Base-by-base conservation (phyloP, 2,888 invertebrate genomes). In the Anoncus sp. region DNA sequence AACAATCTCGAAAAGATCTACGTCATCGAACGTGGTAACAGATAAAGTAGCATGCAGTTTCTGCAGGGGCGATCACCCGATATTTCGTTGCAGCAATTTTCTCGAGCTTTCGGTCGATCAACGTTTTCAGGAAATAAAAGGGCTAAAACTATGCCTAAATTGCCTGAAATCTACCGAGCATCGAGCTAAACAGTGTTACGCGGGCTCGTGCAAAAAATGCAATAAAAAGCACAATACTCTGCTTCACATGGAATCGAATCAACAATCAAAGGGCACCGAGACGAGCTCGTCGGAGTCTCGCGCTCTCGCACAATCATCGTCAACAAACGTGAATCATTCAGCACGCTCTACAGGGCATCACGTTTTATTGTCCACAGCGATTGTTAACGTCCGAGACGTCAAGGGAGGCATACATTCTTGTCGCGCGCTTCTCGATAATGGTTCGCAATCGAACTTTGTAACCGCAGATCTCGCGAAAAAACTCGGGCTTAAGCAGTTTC, bases 381-480 rank as follows among this genome's bases (percentile, higher is more conserved):
- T 67, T 24, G 16, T 73, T 47, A 18, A 40, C 27, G 45, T 75
- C 22, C 45, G 31, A n/a, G 67, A 69, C 14, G 40, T n/a, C 4
- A 53, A 16, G 18, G 60, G 69, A 3, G 51, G 24, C 3, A 20
- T 38, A 7, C 24, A 22, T 10, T 1, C 35, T 3, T 60, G 67
- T 60, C 27, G 69, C 3, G 60, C 67, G 1, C 75, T 62, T 20
- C 62, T 75, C 20, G 75, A 75, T 20, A 16, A n/a, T 27, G 69
- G 69, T 9, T 75, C 67, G 6, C 75, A 75, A 31, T 75, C 69
- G 0, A 69, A 71, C 4, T 75, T 75, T n/a, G 35, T 65, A 5
- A 75, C 71, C n/a, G 10, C 35, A 0, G 38, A 35, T 0, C 16
- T 75, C 9, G 62, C 20, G 3, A 47, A 55, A 3, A 31, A 12